Base-by-base conservation (phyloP, 2,888 invertebrate species). In the Brassicogethes aeneus region DNA sequence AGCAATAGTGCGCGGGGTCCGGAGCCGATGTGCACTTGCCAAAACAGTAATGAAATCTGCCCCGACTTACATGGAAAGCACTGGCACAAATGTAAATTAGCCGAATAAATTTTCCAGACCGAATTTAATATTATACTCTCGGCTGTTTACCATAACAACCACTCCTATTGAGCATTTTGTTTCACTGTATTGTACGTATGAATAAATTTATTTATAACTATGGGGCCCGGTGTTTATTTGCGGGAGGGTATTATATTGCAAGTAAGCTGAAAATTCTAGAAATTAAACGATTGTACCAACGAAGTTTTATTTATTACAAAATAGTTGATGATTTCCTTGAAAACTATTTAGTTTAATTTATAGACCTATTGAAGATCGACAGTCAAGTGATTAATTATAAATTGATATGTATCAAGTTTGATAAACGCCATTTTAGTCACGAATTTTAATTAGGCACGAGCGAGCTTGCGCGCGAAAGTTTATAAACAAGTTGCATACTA, bases 11-110 rank as follows among this genome's bases (percentile, higher is more conserved):
- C n/a, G n/a, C n/a, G n/a, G n/a, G n/a, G n/a, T n/a, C n/a, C 23
- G 23, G 23, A 23, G 23, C 23, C 23, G 10, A 23, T 23, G 23
- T 23, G 23, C 23, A 23, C 43, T 51, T 46, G 51, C 51, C 50
- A 50, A 51, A 52, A 52, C 43, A 45, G 46, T 54, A 51, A 52
- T 52, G 54, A 54, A 54, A 54, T 54, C 50, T 48, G 47, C 40
- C n/a, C n/a, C 44, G 48, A 42, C 50, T 50, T 51, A 49, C 44
- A 48, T 40, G 40, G 44, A 48, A 47, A 50, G 48, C 49, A 51
- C 46, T 50, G 50, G 46, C 51, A 45, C 52, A 51, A 53, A 53
- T 51, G 51, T 52, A 53, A 53, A 53, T 52, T 50, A 53, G 45
- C 41, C 43, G 51, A 49, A 54, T 54, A 54, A 45, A 53, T 53